These are phyloP conservation scores for Incurvaria masculella DNA, from an alignment of 2,888 invertebrate genomes.

Conservation along the genomic window DNA sequence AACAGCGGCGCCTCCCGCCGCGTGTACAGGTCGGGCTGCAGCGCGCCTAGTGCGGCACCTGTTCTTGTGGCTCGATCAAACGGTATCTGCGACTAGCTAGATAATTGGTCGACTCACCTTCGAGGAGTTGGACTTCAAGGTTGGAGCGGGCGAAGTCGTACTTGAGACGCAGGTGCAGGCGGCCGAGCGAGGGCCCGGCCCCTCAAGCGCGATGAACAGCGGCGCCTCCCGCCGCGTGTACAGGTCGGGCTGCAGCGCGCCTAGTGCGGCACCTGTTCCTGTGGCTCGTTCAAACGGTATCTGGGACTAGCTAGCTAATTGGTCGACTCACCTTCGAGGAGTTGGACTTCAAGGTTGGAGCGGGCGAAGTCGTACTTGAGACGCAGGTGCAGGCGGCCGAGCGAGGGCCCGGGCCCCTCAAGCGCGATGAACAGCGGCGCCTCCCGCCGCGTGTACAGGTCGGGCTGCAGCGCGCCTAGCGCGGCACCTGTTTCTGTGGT, in stretches of 20 bases:
- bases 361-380: conserved; percentile 87
- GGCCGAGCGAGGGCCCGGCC: conserved; percentile 69
- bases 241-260: conserved; percentile 83
- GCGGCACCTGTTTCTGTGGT: too few species aligned
- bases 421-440: conserved; percentile 71
- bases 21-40: conserved; percentile 85
- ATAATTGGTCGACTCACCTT: conserved; percentile 71
- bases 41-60: conserved; percentile 66
- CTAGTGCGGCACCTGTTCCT: too few species aligned
- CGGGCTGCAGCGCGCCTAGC: conserved; percentile 82
- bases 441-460: conserved; percentile 78
- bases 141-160: conserved; percentile 91
- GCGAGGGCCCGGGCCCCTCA: conserved; percentile 60
- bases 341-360: conserved; percentile 86
- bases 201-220: conserved; percentile 63
- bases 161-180: conserved; percentile 79
- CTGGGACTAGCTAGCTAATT: too few species aligned
- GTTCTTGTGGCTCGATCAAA: too few species aligned
- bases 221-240: conserved; percentile 80
- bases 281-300: too few species aligned
- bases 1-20: conserved; percentile 76
- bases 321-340: conserved; percentile 89
- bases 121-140: conserved; percentile 86
- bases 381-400: conserved; percentile 80
- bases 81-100: too few species aligned